Percentiles rank a stretch among this genome's conserved stretches.
phyloP scores from a whole-genome alignment of 2,113 vertebrate species.

The Burhinus oedicnemus region DNA sequence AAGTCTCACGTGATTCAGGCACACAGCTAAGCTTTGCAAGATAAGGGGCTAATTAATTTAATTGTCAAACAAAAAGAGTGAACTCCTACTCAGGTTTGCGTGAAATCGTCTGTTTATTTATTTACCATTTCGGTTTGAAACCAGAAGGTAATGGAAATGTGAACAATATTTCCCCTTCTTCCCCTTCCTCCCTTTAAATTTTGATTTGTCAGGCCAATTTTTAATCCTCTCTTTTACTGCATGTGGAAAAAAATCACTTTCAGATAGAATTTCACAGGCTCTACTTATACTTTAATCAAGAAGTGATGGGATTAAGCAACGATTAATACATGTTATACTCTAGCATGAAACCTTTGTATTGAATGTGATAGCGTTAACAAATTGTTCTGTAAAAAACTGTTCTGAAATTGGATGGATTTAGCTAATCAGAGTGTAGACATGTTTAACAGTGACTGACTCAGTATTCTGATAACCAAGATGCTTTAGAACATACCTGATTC shows the following conservation, averaged over 20 bases:
- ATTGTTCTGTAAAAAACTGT: not conserved
- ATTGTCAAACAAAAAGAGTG: not conserved
- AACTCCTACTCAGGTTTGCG: not conserved
- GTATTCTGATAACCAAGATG: not conserved
- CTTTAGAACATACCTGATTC: not conserved
- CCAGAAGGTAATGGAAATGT: not conserved
- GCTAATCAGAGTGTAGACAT: not conserved
- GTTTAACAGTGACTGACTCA: not conserved
- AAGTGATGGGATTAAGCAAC: not conserved
- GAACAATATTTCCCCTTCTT: not conserved
- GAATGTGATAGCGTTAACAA: fast-evolving
- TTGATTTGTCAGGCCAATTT: not conserved
- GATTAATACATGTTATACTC: not conserved
- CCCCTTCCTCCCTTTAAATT: not conserved
- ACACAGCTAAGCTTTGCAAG: not conserved
- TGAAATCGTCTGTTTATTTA: not conserved
- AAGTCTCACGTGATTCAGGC: not conserved
- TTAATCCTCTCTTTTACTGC: not conserved
- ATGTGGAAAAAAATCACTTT: not conserved
- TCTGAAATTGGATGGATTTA: not conserved
- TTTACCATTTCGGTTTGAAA: not conserved
- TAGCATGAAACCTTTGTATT: not conserved
- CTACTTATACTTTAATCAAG: not conserved
- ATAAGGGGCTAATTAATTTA: constrained; percentile 26
- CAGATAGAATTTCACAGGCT: not conserved